phyloP scores from a whole-genome alignment of 1,140 invertebrate species.

The Andrena cerasifolii region DNA sequence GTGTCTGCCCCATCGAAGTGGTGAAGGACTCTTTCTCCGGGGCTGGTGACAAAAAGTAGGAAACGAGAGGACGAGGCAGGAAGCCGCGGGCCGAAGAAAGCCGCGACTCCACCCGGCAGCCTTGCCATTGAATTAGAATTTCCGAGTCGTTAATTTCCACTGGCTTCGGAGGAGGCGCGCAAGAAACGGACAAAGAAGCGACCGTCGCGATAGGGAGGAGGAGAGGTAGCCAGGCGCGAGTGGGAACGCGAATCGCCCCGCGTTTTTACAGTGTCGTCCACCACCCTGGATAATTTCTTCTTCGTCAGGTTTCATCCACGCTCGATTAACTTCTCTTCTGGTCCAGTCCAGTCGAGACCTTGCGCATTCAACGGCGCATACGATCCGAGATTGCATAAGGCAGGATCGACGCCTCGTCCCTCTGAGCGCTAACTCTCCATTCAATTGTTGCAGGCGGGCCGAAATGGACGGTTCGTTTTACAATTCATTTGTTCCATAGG shows the following conservation, averaged over 20 bases:
- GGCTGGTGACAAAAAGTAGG: slow-evolving; percentile 10
- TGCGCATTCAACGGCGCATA: slow-evolving; percentile 47
- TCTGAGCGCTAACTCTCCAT: too few species aligned
- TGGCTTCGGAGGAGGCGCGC: slow-evolving; percentile 32
- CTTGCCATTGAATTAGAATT: slow-evolving; percentile 71
- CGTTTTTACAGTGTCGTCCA: slow-evolving; percentile 9
- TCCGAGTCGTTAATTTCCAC: slow-evolving; percentile 68
- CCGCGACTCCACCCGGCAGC: slow-evolving; percentile 46
- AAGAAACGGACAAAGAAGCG: slow-evolving; percentile 43
- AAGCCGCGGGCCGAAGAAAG: slow-evolving; percentile 54
- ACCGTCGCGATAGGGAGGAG: background rate
- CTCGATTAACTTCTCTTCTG: slow-evolving; percentile 61
- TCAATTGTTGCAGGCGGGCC: too few species aligned
- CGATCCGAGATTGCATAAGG: slow-evolving; percentile 43
- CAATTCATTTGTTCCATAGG: too few species aligned
- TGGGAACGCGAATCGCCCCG: slow-evolving; percentile 8
- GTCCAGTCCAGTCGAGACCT: slow-evolving; percentile 46
- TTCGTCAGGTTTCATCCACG: slow-evolving; percentile 51
- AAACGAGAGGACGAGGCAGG: slow-evolving; percentile 35
- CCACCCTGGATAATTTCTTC: slow-evolving; percentile 54
- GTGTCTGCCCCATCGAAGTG: background rate
- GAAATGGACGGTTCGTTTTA: too few species aligned
- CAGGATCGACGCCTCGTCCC: too few species aligned
- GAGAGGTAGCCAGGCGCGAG: background rate
- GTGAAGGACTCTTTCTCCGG: background rate